Evolutionary conservation across 1,140 invertebrate genomes (phyloP), one percentile per base, ranked within the genome.

Genomic region (Thaumetopoea pityocampa): DNA sequence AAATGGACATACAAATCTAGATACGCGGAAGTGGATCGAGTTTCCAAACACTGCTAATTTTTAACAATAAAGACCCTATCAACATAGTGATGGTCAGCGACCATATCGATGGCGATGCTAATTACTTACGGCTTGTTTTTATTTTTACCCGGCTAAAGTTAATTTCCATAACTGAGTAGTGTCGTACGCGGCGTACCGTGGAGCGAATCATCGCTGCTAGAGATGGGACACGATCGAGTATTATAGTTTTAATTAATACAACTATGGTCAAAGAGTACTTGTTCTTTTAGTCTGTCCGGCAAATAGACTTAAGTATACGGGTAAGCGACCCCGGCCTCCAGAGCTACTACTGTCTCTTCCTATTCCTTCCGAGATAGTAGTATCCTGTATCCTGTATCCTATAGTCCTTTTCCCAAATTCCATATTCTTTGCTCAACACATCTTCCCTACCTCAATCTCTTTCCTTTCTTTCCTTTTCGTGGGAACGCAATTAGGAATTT

Each of bases 101-200:
- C 56, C 66, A 76, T 66, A 56, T 42, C 68, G 51, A 51, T 64
- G 54, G 61, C n/a, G n/a, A n/a, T n/a, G n/a, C n/a, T n/a, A n/a
- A n/a, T n/a, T 65, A 78, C 79, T 77, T 74, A 73, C 63, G 52
- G 43, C 44, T 46, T 79, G 72, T 82, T 79, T 81, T 81, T 77
- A 78, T 77, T 65, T 77, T 72, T 63, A 67, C 57, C 60, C 35
- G 35, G 23, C 49, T 28, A 29, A 44, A 40, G 56, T 64, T 72
- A 60, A 70, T 77, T 79, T 73, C 72, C 72, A 77, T 77, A 77
- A 72, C 62, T 50, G 55, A 76, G 51, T 61, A 62, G 62, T 50
- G 53, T 42, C 37, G 52, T 61, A 58, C 51, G 66, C 78, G 57
- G 43, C 64, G 58, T 82, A 78, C 51, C 78, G 78, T 79, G 55